Evolutionary conservation across 1,140 invertebrate species (phyloP).

Genomic region (Marisa cornuarietis): DNA sequence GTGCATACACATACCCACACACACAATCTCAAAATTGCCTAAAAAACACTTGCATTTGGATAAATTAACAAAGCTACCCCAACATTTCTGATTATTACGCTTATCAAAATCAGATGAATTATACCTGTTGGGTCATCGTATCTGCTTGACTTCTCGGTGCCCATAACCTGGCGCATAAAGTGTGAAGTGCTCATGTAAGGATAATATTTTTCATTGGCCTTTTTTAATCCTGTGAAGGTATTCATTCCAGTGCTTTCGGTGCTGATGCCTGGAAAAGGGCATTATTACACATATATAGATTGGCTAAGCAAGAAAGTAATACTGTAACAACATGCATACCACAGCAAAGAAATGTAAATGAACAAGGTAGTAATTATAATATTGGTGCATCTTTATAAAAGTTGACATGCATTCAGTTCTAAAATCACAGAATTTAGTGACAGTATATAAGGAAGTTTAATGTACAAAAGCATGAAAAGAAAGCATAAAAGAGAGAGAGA

Average conservation of each 20-base stretch:
- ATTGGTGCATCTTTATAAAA: too few relatives aligned
- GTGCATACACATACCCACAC: neutral
- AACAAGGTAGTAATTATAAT: too few relatives aligned
- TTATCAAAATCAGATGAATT: neutral
- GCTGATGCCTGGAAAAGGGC: constrained; percentile 46
- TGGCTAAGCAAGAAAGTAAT: too few relatives aligned
- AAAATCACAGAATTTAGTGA: too few relatives aligned
- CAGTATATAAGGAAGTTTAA: too few relatives aligned
- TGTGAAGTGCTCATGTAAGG: constrained; percentile 60
- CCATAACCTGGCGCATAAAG: constrained; percentile 57
- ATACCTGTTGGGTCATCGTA: constrained; percentile 48
- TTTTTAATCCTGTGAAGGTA: constrained; percentile 50
- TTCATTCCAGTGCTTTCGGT: constrained; percentile 60
- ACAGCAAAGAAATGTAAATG: too few relatives aligned
- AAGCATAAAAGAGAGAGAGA: neutral
- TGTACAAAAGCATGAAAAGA: too few relatives aligned
- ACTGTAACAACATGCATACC: too few relatives aligned
- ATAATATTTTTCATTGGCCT: constrained; percentile 44
- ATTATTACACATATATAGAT: neutral
- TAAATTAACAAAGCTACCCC: neutral
- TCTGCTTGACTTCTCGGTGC: constrained; percentile 52
- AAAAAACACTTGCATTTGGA: neutral
- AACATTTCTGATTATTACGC: neutral
- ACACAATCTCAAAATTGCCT: neutral
- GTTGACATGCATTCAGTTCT: too few relatives aligned